Evolutionary conservation across 2,113 vertebrate species (phyloP), one percentile per base, ranked within the genome.

Genomic region (Falco punctatus): DNA sequence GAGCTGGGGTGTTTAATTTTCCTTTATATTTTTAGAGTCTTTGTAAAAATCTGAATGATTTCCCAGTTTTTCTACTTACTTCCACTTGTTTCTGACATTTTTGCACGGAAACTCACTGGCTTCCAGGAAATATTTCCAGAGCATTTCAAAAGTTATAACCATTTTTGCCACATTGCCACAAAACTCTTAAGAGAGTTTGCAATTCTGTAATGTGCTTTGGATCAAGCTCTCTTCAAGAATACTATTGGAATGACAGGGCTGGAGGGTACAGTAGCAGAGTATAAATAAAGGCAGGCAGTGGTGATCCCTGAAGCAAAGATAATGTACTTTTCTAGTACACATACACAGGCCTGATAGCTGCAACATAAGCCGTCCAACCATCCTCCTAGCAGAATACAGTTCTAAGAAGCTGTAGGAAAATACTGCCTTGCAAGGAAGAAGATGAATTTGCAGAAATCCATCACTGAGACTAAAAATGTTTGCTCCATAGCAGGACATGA

Each of bases 261-360:
- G 94, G 88, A 97, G 89, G 95, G 86, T 89, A 89, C 49, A 87
- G 73, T 72, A 95, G 83, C 54, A 32, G 28, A 95, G 86, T 88
- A 94, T 80, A 96, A 97, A 96, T 97, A 95, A 95, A 95, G 88
- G 74, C 94, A 96, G 91, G 97, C 96, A 97, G 93, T 33, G 30
- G 88, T 93, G 96, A 97, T 92, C 90, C 93, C 94, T 91, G 82
- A 97, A 97, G 94, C 95, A 95, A 95, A 81, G 90, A 94, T 96
- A 95, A 96, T 95, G 90, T 95, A 94, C 88, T 97, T 96, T 97
- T 92, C 93, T 93, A 75, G 77, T 92, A 93, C 82, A 90, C 85
- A 88, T 51, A 88, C 35, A 16, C 48, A 92, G 73, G 90, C 70
- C 48, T 90, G 82, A 95, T 84, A 93, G 40, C 66, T 89, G 84